Evolutionary conservation across 2,113 vertebrate species (phyloP).

Genomic region (Tamias sibiricus): DNA sequence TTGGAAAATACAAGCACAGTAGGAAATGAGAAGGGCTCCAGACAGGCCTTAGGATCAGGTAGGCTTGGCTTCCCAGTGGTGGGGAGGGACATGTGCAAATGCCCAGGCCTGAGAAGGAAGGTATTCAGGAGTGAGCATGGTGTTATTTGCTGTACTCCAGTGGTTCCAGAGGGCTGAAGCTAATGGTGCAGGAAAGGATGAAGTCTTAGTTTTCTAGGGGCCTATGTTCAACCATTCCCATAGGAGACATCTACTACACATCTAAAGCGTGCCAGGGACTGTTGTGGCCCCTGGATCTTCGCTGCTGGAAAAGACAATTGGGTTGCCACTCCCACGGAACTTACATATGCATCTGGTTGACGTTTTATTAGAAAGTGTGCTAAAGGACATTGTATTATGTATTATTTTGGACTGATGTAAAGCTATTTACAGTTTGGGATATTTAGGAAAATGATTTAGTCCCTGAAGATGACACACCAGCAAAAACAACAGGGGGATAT

Average conservation of each 20-base stretch:
- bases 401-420: background rate
- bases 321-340: background rate
- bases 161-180: background rate
- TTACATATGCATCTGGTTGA: too few relatives aligned
- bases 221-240: fast-evolving
- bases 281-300: too few relatives aligned
- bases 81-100: too few relatives aligned
- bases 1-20: too few relatives aligned
- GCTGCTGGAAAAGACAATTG: background rate
- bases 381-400: background rate
- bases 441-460: background rate
- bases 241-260: background rate
- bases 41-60: background rate
- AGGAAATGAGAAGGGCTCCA: background rate
- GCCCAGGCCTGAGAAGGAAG: background rate
- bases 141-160: fast-evolving
- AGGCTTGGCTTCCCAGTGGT: background rate
- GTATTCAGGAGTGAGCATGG: background rate
- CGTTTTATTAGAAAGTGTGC: background rate
- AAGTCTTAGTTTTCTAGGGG: background rate
- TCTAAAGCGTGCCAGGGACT: fast-evolving
- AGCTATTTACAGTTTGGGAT: background rate
- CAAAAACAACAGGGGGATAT: background rate
- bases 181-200: background rate
- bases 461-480: background rate